Conservation (phyloP, 1,140 invertebrate genomes). For the Zelostemma sp. region DNA sequence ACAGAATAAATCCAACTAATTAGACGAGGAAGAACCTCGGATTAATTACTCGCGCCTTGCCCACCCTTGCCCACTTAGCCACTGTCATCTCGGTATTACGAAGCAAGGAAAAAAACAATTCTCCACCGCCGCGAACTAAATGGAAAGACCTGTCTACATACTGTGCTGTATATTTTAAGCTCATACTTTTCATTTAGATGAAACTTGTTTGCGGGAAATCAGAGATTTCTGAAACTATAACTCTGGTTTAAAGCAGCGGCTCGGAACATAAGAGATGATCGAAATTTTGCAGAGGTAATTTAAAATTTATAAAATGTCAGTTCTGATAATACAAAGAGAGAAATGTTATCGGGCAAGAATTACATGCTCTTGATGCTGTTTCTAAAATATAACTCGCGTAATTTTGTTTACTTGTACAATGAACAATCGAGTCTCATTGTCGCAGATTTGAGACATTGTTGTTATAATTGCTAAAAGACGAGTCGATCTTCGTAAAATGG, state of each 20-base stretch:
- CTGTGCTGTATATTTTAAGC: conserved; percentile 20
- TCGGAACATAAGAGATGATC: no score
- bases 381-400: no score
- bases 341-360: no score
- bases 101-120: conserved; percentile 50
- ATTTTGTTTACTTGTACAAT: no score
- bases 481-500: no score
- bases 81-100: conserved; percentile 32
- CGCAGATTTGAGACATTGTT: no score
- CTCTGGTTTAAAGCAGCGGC: background rate
- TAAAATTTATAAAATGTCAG: no score
- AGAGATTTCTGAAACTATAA: background rate
- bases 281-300: no score
- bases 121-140: conserved; percentile 38
- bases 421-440: no score
- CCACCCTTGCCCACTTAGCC: conserved; percentile 21
- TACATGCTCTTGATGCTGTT: no score
- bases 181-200: conserved; percentile 11
- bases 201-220: background rate
- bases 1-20: conserved; percentile 70
- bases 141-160: conserved; percentile 6
- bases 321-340: no score
- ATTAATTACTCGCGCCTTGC: conserved; percentile 68
- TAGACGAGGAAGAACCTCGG: conserved; percentile 69
- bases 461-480: no score